Conservation (phyloP, 2,888 invertebrate genomes). For the Dione vanillae region DNA sequence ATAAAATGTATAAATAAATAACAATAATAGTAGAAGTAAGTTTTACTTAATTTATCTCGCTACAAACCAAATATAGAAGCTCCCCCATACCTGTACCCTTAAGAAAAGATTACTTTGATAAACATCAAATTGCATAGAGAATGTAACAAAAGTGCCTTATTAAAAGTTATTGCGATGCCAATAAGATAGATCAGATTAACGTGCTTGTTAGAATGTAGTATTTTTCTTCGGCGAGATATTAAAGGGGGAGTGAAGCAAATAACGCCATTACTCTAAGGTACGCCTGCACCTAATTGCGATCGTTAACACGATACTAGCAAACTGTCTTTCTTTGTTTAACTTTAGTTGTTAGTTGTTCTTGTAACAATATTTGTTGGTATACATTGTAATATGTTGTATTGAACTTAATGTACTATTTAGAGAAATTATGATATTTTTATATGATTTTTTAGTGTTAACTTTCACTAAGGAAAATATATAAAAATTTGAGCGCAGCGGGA, state of each 20-base stretch:
- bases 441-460: too few species aligned
- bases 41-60: neutral
- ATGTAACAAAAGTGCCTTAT: constrained; percentile 8
- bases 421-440: too few species aligned
- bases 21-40: neutral
- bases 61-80: neutral
- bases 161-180: constrained; percentile 24
- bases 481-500: too few species aligned
- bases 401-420: too few species aligned
- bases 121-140: neutral
- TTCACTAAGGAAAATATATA: too few species aligned
- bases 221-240: constrained; percentile 36
- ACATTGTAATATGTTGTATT: too few species aligned
- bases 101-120: neutral
- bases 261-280: constrained; percentile 40
- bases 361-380: neutral
- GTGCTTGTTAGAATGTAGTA: constrained; percentile 24
- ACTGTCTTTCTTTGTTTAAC: constrained; percentile 12
- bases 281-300: constrained; percentile 39
- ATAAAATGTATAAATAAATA: neutral
- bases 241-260: constrained; percentile 35
- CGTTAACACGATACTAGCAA: constrained; percentile 34
- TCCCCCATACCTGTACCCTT: too few species aligned
- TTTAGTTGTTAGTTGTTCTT: neutral
- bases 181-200: constrained; percentile 25